phyloP scores from a whole-genome alignment of 2,888 invertebrate genomes.

The Tineola bisselliella region DNA sequence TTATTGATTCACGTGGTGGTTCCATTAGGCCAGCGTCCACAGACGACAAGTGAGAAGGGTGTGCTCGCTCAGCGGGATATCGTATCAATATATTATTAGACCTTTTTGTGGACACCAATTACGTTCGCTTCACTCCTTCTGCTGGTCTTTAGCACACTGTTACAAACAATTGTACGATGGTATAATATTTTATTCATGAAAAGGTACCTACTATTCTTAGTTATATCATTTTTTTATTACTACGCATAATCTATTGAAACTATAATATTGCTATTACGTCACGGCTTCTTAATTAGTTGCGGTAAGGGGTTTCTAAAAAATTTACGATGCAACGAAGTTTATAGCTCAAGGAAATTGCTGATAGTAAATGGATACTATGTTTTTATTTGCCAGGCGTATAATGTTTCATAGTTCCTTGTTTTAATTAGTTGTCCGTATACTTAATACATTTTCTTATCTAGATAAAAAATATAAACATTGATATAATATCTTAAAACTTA shows the following conservation, averaged over 20 bases:
- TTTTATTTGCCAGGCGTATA: neutral
- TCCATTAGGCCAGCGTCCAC: conserved; percentile 14
- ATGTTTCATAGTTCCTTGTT: neutral
- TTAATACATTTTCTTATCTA: no score
- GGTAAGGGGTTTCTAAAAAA: conserved; percentile 2
- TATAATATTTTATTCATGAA: neutral
- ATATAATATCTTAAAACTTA: no score
- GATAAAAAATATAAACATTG: no score
- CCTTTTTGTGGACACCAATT: conserved; percentile 17
- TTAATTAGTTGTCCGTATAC: neutral
- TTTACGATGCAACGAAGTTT: conserved; percentile 12
- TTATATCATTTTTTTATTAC: no score
- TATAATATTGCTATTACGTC: conserved; percentile 4
- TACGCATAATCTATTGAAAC: no score
- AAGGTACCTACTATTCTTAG: no score
- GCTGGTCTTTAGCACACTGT: conserved; percentile 1
- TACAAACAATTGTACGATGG: neutral
- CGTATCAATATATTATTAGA: conserved; percentile 18
- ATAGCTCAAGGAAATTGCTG: conserved; percentile 7
- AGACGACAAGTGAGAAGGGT: conserved; percentile 16
- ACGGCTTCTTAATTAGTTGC: conserved; percentile 11
- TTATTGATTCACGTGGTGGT: conserved; percentile 50
- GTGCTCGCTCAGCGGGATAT: conserved; percentile 30
- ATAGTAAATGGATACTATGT: neutral
- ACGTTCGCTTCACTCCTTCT: conserved; percentile 7